Percentiles rank a stretch among this genome's conserved stretches.
Conservation (phyloP, 2,888 invertebrate species). For the Dione vanillae region DNA sequence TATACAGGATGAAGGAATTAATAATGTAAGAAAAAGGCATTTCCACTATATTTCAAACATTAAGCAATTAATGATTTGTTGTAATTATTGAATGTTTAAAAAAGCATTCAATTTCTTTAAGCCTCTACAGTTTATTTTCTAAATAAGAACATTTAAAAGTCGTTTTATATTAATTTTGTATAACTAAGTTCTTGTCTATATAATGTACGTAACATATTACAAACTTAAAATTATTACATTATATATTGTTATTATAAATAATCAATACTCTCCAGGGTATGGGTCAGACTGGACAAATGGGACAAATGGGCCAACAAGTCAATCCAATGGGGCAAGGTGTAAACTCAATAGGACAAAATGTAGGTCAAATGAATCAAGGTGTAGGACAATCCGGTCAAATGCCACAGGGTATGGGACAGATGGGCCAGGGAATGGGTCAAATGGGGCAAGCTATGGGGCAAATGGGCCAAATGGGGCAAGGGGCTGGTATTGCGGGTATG, state of each 20-base stretch:
- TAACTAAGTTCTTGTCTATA: too few species aligned
- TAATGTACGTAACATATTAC: too few species aligned
- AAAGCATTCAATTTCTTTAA: too few species aligned
- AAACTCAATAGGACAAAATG: constrained; percentile 74
- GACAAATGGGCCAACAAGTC: constrained; percentile 80
- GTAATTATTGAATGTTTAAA: background rate
- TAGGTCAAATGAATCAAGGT: constrained; percentile 79
- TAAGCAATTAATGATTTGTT: background rate
- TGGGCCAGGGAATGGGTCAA: constrained; percentile 82
- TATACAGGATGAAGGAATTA: too few species aligned
- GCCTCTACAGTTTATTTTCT: too few species aligned
- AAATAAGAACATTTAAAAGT: too few species aligned
- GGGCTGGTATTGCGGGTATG: constrained; percentile 75
- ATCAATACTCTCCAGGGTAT: constrained; percentile 62
- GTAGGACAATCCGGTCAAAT: constrained; percentile 76
- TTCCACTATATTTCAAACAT: too few species aligned
- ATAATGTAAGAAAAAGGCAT: too few species aligned
- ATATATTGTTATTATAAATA: background rate
- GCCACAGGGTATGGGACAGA: constrained; percentile 76
- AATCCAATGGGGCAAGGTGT: constrained; percentile 79
- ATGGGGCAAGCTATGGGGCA: constrained; percentile 78
- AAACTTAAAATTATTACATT: too few species aligned
- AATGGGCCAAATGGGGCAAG: constrained; percentile 80
- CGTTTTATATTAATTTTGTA: too few species aligned
- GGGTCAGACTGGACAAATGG: constrained; percentile 69